Evolutionary conservation across 2,888 invertebrate species (phyloP).

Genomic region (Drosophila antonietae): DNA sequence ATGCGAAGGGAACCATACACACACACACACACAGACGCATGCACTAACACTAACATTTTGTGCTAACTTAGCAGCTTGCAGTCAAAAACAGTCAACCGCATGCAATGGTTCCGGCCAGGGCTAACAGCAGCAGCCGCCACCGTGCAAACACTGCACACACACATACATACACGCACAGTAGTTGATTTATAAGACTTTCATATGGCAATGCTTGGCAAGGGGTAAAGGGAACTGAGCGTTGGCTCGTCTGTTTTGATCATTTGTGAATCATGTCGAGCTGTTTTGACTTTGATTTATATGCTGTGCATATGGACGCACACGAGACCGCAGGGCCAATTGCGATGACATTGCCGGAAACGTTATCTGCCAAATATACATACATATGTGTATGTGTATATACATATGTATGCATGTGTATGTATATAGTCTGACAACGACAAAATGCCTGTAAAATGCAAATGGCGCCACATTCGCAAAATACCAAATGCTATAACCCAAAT

Average conservation of each 20-base stretch:
- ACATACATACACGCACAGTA: constrained; percentile 11
- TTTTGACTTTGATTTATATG: constrained; percentile 77
- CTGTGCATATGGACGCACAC: constrained; percentile 54
- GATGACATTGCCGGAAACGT: constrained; percentile 59
- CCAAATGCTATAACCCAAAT: constrained; percentile 53
- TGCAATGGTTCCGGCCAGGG: constrained; percentile 30
- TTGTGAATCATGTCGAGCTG: constrained; percentile 75
- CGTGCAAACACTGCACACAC: constrained; percentile 25
- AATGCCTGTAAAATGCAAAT: constrained; percentile 64
- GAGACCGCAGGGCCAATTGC: constrained; percentile 53
- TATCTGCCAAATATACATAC: constrained; percentile 23
- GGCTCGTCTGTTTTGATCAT: constrained; percentile 70
- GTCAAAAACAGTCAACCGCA: constrained; percentile 56
- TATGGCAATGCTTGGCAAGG: constrained; percentile 45
- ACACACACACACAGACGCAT: background rate
- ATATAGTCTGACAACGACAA: constrained; percentile 31
- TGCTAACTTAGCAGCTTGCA: constrained; percentile 46
- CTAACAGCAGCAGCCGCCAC: constrained; percentile 20
- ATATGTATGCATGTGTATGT: too few relatives aligned
- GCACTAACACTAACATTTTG: constrained; percentile 13
- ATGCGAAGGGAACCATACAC: background rate
- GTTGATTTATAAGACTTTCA: constrained; percentile 77
- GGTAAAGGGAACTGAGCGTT: background rate
- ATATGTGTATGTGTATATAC: background rate
- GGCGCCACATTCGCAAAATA: constrained; percentile 43